phyloP scores from a whole-genome alignment of 1,140 invertebrate genomes.

The Penaeus vannamei region DNA sequence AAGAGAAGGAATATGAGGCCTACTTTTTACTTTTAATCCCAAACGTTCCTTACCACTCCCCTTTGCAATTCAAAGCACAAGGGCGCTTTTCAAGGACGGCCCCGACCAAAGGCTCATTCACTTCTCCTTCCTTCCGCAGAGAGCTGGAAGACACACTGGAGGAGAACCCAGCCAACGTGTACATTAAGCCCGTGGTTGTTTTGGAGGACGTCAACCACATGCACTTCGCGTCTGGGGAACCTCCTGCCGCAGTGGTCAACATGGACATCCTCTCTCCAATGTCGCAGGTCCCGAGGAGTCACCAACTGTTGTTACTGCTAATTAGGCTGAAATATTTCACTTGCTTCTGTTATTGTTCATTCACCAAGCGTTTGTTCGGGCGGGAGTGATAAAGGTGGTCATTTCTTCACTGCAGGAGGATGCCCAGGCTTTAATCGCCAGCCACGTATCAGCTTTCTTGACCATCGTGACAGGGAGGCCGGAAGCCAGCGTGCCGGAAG shows the following conservation, averaged over 20 bases:
- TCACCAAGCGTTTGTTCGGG: background rate
- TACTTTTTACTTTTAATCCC: background rate
- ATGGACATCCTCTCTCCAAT: slow-evolving; percentile 58
- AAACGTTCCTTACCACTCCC: background rate
- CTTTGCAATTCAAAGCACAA: background rate
- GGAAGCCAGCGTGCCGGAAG: background rate
- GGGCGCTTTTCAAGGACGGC: background rate
- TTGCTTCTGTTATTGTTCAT: background rate
- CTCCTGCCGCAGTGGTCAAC: slow-evolving; percentile 35
- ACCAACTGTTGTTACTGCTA: too few relatives aligned
- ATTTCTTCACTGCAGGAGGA: slow-evolving; percentile 27
- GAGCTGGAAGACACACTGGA: slow-evolving; percentile 29
- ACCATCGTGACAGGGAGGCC: slow-evolving; percentile 19
- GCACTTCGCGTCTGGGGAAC: slow-evolving; percentile 59
- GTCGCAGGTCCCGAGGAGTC: slow-evolving; percentile 4
- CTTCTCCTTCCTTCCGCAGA: background rate
- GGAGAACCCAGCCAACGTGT: slow-evolving; percentile 19
- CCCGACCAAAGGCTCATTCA: background rate
- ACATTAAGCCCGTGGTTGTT: slow-evolving; percentile 46
- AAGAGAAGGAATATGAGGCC: too few relatives aligned
- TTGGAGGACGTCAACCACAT: slow-evolving; percentile 60
- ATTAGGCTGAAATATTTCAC: background rate
- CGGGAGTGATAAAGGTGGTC: background rate
- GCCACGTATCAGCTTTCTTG: slow-evolving; percentile 47
- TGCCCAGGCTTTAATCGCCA: slow-evolving; percentile 43